These are phyloP conservation scores for Willisornis vidua DNA, from an alignment of 2,113 vertebrate species.

Conservation along the genomic window DNA sequence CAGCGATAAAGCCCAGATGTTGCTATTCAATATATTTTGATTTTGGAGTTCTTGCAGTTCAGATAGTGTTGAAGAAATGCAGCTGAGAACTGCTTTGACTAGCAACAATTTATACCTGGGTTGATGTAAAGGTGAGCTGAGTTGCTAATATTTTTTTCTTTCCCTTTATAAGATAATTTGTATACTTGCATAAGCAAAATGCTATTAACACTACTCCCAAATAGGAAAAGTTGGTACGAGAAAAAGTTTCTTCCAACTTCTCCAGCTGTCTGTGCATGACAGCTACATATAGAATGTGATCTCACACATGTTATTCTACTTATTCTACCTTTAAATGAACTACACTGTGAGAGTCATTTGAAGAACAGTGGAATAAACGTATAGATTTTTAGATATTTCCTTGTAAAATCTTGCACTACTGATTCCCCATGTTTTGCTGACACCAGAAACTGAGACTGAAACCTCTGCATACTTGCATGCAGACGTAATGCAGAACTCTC, in stretches of 20 bases:
- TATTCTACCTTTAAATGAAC: not conserved
- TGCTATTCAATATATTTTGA: constrained; percentile 29
- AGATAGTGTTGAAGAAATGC: constrained; percentile 24
- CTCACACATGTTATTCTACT: not conserved
- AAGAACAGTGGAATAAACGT: not conserved
- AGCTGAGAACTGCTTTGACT: not conserved
- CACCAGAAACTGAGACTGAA: not conserved
- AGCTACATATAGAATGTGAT: not conserved
- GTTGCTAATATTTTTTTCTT: not conserved
- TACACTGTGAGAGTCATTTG: not conserved
- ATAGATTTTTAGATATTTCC: not conserved
- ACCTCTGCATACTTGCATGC: not conserved
- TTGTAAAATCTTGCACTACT: not conserved
- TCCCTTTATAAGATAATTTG: not conserved
- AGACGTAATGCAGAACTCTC: not conserved
- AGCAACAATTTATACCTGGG: constrained; percentile 16
- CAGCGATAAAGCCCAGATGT: constrained; percentile 42
- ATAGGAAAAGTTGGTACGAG: not conserved
- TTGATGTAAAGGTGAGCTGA: constrained; percentile 29
- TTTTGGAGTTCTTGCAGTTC: constrained; percentile 14
- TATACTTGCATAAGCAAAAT: not conserved
- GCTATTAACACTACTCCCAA: not conserved
- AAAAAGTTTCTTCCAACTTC: not conserved
- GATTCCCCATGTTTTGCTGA: not conserved
- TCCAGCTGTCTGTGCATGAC: not conserved